Evolutionary conservation across 2,113 vertebrate species (phyloP).

Genomic region (Brachirus orientalis): DNA sequence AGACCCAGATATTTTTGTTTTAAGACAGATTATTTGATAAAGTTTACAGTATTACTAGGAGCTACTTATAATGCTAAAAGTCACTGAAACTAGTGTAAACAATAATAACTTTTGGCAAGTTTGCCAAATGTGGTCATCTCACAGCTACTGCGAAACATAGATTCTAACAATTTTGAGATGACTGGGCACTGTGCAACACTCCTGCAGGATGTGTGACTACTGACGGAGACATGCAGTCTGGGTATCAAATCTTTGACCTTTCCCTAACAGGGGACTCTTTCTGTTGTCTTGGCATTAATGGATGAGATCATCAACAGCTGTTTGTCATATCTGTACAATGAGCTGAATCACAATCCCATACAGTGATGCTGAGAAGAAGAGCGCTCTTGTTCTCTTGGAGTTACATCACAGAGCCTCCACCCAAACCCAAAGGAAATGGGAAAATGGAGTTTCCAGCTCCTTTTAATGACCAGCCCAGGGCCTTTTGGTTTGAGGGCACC

Average conservation of each 20-base stretch:
- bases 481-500: conserved; percentile 67
- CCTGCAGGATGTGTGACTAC: conserved; percentile 26
- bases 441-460: conserved; percentile 71
- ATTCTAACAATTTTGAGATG: not conserved
- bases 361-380: conserved; percentile 64
- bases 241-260: conserved; percentile 57
- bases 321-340: conserved; percentile 51
- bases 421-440: conserved; percentile 75
- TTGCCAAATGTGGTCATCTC: not conserved
- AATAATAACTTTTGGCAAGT: not conserved
- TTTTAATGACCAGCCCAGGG: conserved; percentile 68
- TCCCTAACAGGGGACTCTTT: conserved; percentile 52
- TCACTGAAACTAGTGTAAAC: not conserved
- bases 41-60: not conserved
- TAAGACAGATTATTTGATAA: not conserved
- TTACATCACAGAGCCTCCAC: conserved; percentile 72
- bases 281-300: conserved; percentile 38
- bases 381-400: conserved; percentile 67
- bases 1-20: not conserved
- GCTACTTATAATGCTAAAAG: not conserved
- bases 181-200: conserved; percentile 1
- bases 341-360: conserved; percentile 62
- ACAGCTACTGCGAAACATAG: not conserved
- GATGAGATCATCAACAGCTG: conserved; percentile 41
- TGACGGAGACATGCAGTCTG: conserved; percentile 53